Base-by-base conservation (phyloP, 2,113 vertebrate genomes). In the Chaetorhynchus papuensis region DNA sequence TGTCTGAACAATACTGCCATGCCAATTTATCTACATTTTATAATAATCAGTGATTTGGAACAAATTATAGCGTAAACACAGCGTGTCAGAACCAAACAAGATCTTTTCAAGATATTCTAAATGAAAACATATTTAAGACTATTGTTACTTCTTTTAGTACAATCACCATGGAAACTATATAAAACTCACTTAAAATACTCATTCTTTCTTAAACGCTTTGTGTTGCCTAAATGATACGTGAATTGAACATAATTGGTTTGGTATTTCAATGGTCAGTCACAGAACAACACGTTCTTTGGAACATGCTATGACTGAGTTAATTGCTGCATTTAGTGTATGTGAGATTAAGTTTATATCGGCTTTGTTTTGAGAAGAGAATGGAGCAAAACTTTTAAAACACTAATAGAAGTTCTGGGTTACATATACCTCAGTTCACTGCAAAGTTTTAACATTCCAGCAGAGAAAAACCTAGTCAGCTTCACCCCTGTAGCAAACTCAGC, bases 131-230 rank as follows among this genome's bases (percentile, higher is more conserved):
- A 82, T 80, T 92, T 95, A 88, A 75, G 61, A 21, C 53, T 86
- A 96, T 95, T 86, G 85, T 83, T 90, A 54, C 17, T 91, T 42
- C 90, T 94, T 90, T 93, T 94, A 88, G 66, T 65, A 80, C 5
- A 9, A 33, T 97, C 87, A 90, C 95, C 92, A 95, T 86, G 77
- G 96, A 96, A 97, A 97, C 94, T 10, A 15, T 53, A 57, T 75
- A 80, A 95, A 97, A 80, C 69, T 85, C 57, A 64, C 49, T 96
- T 94, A 83, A 94, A 88, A 86, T 47, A 37, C 65, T 85, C 47
- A 37, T 87, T 93, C 65, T 90, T 78, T 83, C 86, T 50, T 59
- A 88, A 94, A 87, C 16, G 24, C 3, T 92, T 94, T 92, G 31
- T 90, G 52, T 42, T 88, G 65, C 53, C 86, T 89, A 85, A 95